Evolutionary conservation across 1,140 invertebrate genomes (phyloP).

Genomic region (Calephelis nemesis): DNA sequence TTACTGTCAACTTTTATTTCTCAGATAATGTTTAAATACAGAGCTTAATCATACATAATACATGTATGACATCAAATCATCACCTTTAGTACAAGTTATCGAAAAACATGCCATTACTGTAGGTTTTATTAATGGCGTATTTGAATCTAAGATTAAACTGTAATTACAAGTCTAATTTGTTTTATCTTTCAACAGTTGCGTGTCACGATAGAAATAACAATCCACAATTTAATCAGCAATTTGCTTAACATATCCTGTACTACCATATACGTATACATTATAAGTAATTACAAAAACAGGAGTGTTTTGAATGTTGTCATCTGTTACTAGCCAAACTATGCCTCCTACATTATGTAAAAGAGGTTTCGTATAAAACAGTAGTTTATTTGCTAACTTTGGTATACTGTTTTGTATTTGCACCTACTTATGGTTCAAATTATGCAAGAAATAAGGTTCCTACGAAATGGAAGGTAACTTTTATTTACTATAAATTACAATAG

Average conservation of each 20-base stretch:
- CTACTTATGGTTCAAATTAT: slow-evolving; percentile 55
- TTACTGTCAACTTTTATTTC: too few relatives aligned
- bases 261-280: slow-evolving; percentile 5
- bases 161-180: slow-evolving; percentile 1
- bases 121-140: neutral
- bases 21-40: too few relatives aligned
- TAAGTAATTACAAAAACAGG: slow-evolving; percentile 8
- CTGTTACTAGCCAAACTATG: slow-evolving; percentile 16
- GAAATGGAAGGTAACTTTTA: slow-evolving; percentile 69
- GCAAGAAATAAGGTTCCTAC: slow-evolving; percentile 57
- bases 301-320: slow-evolving; percentile 7
- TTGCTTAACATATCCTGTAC: slow-evolving; percentile 11
- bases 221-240: slow-evolving; percentile 16
- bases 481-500: slow-evolving; percentile 52
- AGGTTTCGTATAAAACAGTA: slow-evolving; percentile 27
- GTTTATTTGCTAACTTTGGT: slow-evolving; percentile 77
- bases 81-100: too few relatives aligned
- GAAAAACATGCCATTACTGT: too few relatives aligned
- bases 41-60: too few relatives aligned
- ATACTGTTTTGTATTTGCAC: slow-evolving; percentile 66
- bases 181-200: slow-evolving; percentile 10
- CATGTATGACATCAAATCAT: too few relatives aligned
- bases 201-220: neutral
- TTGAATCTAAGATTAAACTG: neutral
- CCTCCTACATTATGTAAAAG: slow-evolving; percentile 19